Evolutionary conservation across 2,113 vertebrate species (phyloP).

Genomic region (Eulemur rufifrons): DNA sequence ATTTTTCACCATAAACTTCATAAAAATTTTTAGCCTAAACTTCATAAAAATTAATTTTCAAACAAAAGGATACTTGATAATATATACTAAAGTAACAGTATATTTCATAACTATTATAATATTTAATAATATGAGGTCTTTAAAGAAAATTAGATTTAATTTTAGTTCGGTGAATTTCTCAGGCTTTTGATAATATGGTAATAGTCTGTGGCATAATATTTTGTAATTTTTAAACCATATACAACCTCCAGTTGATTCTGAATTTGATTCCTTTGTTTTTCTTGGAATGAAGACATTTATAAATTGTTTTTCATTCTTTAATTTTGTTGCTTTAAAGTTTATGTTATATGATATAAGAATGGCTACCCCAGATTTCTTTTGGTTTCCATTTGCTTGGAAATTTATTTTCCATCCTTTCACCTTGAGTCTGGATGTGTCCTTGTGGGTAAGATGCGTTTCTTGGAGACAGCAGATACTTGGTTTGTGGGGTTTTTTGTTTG

Average conservation of each 20-base stretch:
- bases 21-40: background rate
- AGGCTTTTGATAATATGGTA: background rate
- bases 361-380: too few species aligned
- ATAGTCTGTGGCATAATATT: background rate
- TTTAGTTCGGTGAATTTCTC: constrained; percentile 14
- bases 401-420: too few species aligned
- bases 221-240: background rate
- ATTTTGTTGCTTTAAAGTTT: too few species aligned
- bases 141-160: background rate
- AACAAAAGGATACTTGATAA: background rate
- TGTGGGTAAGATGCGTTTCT: too few species aligned
- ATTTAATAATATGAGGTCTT: background rate
- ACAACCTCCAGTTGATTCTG: background rate
- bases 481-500: too few species aligned
- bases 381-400: too few species aligned
- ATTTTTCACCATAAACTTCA: background rate
- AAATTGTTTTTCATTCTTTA: background rate
- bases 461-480: too few species aligned
- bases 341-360: too few species aligned
- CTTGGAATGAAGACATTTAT: constrained; percentile 12
- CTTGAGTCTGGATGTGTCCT: too few species aligned
- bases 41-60: constrained; percentile 11
- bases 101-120: background rate
- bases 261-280: constrained; percentile 4
- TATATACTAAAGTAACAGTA: background rate